These are phyloP conservation scores for Xerus inauris DNA, from an alignment of 2,113 vertebrate genomes.

Conservation along the genomic window DNA sequence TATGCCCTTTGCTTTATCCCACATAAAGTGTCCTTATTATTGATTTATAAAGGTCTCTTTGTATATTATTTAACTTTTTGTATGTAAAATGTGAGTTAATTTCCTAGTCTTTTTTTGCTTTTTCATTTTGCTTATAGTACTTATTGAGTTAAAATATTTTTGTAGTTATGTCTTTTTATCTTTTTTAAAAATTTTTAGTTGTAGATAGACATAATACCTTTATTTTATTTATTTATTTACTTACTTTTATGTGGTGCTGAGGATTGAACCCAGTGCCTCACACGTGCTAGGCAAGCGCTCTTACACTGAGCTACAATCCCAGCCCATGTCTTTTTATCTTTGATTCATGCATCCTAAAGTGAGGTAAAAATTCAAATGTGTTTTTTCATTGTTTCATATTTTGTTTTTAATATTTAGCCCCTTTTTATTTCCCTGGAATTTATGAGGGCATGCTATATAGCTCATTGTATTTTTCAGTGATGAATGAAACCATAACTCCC, in stretches of 20 bases:
- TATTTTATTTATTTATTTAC: too few relatives aligned
- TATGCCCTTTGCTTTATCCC: conserved; percentile 22
- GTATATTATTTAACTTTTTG: background rate
- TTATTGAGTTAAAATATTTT: conserved; percentile 23
- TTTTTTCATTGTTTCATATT: conserved; percentile 3
- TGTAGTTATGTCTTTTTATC: background rate
- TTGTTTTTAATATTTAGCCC: background rate
- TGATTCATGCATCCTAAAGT: background rate
- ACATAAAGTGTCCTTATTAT: background rate
- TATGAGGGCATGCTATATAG: background rate
- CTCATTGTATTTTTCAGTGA: background rate
- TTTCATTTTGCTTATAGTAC: background rate
- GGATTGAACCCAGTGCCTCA: too few relatives aligned
- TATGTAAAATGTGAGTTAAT: background rate
- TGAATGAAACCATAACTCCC: background rate
- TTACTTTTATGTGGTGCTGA: too few relatives aligned
- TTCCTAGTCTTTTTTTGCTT: background rate
- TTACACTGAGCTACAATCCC: too few relatives aligned
- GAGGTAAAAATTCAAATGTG: background rate
- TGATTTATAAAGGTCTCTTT: background rate
- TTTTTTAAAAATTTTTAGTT: too few relatives aligned
- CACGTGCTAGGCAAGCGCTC: too few relatives aligned
- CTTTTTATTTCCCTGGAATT: conserved; percentile 9
- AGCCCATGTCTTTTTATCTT: background rate
- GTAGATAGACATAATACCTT: too few relatives aligned